Evolutionary conservation across 2,797 vertebrate genomes (phyloP).

Genomic region (Sternotherus odoratus): DNA sequence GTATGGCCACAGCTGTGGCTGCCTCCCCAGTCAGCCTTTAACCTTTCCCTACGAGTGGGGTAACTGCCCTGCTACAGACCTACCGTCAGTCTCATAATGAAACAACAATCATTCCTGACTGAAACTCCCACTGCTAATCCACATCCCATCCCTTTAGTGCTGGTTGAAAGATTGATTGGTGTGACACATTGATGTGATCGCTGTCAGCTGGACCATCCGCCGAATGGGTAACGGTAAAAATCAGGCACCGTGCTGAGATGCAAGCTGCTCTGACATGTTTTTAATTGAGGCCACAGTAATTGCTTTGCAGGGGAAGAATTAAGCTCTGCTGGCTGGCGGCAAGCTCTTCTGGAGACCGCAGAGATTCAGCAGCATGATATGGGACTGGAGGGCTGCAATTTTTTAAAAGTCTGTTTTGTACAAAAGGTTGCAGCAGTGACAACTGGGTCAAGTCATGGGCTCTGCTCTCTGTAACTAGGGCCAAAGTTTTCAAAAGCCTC

Average conservation of each 20-base stretch:
- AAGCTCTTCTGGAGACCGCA: not conserved
- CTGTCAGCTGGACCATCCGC: not conserved
- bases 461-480: not conserved
- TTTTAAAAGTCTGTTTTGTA: not conserved
- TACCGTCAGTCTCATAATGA: slow-evolving; percentile 48
- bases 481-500: not conserved
- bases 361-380: not conserved
- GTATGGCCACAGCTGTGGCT: too few relatives aligned
- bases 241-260: fast-evolving
- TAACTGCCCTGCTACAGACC: not conserved
- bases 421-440: not conserved
- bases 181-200: not conserved
- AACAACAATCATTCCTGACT: slow-evolving; percentile 50
- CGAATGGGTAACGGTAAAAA: not conserved
- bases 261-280: not conserved
- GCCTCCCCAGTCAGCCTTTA: too few relatives aligned
- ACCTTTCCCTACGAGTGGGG: too few relatives aligned
- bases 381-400: not conserved
- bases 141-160: slow-evolving; percentile 25
- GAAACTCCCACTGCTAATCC: slow-evolving; percentile 39
- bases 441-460: not conserved
- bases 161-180: slow-evolving; percentile 39
- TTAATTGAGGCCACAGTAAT: not conserved
- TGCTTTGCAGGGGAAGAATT: not conserved
- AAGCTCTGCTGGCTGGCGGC: not conserved